Conservation (phyloP, 2,113 vertebrate species). For the Aramus guarauna region DNA sequence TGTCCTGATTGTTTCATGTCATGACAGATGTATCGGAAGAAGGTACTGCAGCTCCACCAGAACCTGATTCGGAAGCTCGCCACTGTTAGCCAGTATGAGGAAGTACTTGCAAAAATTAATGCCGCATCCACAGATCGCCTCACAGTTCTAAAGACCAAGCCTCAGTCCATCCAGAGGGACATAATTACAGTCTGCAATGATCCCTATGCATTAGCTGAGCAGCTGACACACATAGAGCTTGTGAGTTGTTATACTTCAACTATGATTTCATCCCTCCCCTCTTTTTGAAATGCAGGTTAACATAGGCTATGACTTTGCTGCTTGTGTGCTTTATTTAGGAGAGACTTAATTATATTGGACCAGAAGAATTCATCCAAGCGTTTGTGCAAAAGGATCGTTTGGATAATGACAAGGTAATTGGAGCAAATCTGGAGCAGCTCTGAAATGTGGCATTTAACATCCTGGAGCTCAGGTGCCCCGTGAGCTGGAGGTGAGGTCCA, state of each 20-base stretch:
- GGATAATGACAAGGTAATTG: conserved; percentile 88
- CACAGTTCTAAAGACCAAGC: conserved; percentile 83
- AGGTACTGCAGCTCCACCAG: conserved; percentile 86
- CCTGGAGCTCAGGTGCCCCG: background rate
- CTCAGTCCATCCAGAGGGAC: conserved; percentile 87
- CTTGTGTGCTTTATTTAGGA: conserved; percentile 76
- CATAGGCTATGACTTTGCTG: background rate
- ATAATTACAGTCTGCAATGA: conserved; percentile 89
- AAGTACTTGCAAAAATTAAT: conserved; percentile 87
- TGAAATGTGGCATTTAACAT: background rate
- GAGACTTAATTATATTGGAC: conserved; percentile 91
- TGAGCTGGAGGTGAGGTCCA: background rate
- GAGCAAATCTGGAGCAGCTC: background rate
- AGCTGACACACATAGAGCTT: conserved; percentile 94
- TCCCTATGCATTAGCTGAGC: conserved; percentile 89
- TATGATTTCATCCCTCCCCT: background rate
- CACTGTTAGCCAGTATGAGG: conserved; percentile 88
- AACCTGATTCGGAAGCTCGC: conserved; percentile 85
- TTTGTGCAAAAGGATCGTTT: conserved; percentile 89
- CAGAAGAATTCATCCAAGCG: conserved; percentile 93
- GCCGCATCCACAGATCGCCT: conserved; percentile 80
- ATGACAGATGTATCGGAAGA: conserved; percentile 85
- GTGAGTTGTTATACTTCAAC: conserved; percentile 68
- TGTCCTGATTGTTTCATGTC: background rate
- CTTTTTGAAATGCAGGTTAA: background rate